A percentile compares a stretch with the other conserved stretches of the same genome.
These are phyloP conservation scores for Rhinophrynus dorsalis DNA, from an alignment of 2,797 vertebrate genomes.

Conservation along the genomic window DNA sequence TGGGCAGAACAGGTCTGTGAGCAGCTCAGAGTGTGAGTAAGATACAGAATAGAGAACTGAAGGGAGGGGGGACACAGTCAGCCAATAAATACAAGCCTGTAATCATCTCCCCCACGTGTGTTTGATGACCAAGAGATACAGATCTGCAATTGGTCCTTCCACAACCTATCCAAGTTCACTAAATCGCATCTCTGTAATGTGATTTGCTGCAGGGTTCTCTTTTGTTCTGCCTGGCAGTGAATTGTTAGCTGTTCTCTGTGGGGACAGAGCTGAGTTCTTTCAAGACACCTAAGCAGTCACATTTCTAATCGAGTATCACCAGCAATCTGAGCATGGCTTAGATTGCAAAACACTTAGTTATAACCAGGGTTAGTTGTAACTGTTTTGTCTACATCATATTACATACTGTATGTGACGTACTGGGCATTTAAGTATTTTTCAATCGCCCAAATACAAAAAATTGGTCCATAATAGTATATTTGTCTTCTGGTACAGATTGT, in stretches of 20 bases:
- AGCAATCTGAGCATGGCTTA: conserved; percentile 1
- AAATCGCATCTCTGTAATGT: conserved; percentile 10
- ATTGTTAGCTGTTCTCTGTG: conserved; percentile 39
- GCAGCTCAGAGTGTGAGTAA: conserved; percentile 40
- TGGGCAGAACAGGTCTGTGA: conserved; percentile 15
- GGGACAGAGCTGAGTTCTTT: conserved; percentile 19
- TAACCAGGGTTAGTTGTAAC: not conserved
- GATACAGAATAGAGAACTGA: conserved; percentile 20
- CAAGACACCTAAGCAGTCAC: conserved; percentile 27
- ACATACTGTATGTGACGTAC: no score
- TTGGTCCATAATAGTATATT: no score
- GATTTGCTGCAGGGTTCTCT: conserved; percentile 27
- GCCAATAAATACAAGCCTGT: conserved; percentile 42
- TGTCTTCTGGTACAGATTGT: no score
- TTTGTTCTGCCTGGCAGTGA: conserved; percentile 24
- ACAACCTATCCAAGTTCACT: conserved; percentile 2
- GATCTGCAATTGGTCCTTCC: conserved; percentile 3
- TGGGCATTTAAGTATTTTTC: no score
- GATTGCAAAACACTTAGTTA: conserved; percentile 39
- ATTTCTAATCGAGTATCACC: conserved; percentile 31
- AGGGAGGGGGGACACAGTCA: conserved; percentile 10
- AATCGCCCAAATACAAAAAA: no score
- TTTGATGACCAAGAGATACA: conserved; percentile 9
- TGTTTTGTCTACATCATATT: not conserved
- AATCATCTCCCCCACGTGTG: conserved; percentile 41